Percentiles rank a stretch among this genome's conserved stretches.
Evolutionary conservation across 2,797 vertebrate genomes (phyloP).

Genomic region (Bradypus variegatus): DNA sequence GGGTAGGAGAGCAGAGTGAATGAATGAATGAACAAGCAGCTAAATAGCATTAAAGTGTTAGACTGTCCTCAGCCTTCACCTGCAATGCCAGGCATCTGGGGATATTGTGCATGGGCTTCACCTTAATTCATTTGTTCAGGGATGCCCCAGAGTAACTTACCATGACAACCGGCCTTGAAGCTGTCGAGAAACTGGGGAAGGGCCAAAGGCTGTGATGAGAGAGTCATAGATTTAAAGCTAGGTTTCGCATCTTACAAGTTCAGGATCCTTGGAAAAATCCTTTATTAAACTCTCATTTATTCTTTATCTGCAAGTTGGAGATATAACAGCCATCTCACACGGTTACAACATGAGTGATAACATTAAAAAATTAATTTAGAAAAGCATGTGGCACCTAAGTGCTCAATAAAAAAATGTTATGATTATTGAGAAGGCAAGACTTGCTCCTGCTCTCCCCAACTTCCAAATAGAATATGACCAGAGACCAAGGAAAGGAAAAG

Average conservation of each 20-base stretch:
- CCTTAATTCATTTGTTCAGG: background rate
- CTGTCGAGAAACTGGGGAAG: background rate
- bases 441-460: background rate
- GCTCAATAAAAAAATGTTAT: background rate
- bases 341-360: background rate
- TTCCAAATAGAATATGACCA: background rate
- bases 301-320: background rate
- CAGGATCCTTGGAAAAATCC: background rate
- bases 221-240: background rate
- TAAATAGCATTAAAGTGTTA: background rate
- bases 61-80: background rate
- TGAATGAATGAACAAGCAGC: no score
- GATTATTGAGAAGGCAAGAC: background rate
- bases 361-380: background rate
- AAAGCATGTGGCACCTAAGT: background rate
- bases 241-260: background rate
- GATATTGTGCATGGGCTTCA: background rate
- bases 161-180: background rate
- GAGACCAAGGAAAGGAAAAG: background rate
- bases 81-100: background rate
- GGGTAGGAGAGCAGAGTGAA: background rate
- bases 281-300: background rate
- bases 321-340: background rate
- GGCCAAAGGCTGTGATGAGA: background rate
- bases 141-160: background rate